Base-by-base conservation (phyloP, 2,888 invertebrate genomes). In the Brenthis ino region DNA sequence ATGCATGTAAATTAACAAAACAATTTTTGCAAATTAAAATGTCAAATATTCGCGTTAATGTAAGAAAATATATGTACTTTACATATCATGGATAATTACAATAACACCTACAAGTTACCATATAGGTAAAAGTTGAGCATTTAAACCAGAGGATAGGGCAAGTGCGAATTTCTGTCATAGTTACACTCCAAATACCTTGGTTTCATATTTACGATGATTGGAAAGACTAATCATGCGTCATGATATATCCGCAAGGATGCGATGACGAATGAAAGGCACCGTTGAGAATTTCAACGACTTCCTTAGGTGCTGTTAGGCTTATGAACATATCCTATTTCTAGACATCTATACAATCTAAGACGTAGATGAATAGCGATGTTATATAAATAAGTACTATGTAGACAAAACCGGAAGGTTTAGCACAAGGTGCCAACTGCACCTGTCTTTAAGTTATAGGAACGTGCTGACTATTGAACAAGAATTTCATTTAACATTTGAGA, bases 391-490 rank as follows among this genome's bases (percentile, higher is more conserved):
- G 83, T 82, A 88, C 86, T 86, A 84, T 81, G 77, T 80, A 76
- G 78, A 84, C 82, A 83, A 78, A 85, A 83, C 83, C 85, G 86
- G 87, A 90, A 89, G 88, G 82, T 80, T 81, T 79, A 76, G 77
- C 81, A 85, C 88, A 91, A 91, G 89, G 89, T 91, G 90, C 77
- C 82, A 77, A 77, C 67, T 73, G 75, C 91, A 91, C 87, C 91
- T 91, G 91, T 84, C 80, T 79, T 80, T 80, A 79, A 79, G 43
- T 70, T 75, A 74, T 69, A 73, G 60, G 64, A 71, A 64, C 73
- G 72, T 72, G 67, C 65, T n/a, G 16, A 33, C 63, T 64, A 57
- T 69, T 67, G n/a, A 55, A 65, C 57, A 51, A 65, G 68, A 68
- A 51, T 57, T 37, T 68, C 57, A 54, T 61, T 33, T 14, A 61